Base-by-base conservation (phyloP, 2,113 vertebrate species). In the Rattus rattus region DNA sequence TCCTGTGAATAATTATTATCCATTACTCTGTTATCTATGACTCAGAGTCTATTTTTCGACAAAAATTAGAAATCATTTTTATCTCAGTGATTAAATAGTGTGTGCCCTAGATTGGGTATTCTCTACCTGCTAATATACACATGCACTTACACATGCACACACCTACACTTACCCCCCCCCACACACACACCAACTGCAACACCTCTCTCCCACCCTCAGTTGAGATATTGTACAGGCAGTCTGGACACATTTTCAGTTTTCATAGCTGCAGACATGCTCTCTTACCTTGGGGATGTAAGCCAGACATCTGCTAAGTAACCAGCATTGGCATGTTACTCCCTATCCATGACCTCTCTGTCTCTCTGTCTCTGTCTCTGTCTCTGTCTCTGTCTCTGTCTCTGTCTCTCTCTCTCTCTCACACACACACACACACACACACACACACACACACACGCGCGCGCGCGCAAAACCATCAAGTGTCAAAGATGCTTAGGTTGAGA, bases 1-100 rank as follows among this genome's bases (percentile, higher is more conserved):
- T n/a, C 47, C 67, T 72, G 49, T 85, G 87, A 73, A 65, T 61
- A 90, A 93, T 92, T 86, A 47, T 86, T 86, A 86, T 28, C 4
- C 39, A 52, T 49, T 86, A 86, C 5, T 85, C 59, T 47, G 5
- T 56, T 94, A 79, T 47, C 7, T 73, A 52, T 79, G 43, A 69
- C 12, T 72, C 67, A 49, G 36, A 4, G 43, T 70, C n/a, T 20
- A 7, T 61, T 79, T 92, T 69, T 77, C 61, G 59, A 65, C 36
- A 94, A 39, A 94, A 61, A 39, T 39, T 89, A 80, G 22, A 72
- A 70, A 59, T 80, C 6, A 69, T 86, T 67, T 49, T 69, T 36
- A 43, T 76, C 65, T 67, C 17, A 28, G 6, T 14, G 1, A 54
- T 61, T 87, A 87, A 47, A 67, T 88, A 70, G 5, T 28, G 9